Evolutionary conservation across 2,888 invertebrate species (phyloP).

Genomic region (Morinoia aosen): DNA sequence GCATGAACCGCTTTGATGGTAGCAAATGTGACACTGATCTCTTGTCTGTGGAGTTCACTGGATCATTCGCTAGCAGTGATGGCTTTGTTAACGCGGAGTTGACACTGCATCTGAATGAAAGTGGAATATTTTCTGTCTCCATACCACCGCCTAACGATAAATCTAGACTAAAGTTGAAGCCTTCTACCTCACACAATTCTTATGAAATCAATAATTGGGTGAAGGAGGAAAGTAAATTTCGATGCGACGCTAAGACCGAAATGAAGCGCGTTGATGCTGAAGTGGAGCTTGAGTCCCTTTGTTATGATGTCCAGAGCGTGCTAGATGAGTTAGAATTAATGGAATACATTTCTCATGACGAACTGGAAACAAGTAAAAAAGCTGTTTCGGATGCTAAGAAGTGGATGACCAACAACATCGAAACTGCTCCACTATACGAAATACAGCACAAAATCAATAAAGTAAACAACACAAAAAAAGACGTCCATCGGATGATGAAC

Average conservation of each 20-base stretch:
- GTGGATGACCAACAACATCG: background rate
- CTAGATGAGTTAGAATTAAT: background rate
- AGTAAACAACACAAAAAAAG: background rate
- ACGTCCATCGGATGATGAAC: background rate
- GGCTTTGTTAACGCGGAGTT: too few species aligned
- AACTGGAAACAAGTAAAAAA: background rate
- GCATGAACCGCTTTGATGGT: background rate
- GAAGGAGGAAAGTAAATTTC: background rate
- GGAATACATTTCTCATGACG: background rate
- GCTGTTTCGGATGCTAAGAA: background rate
- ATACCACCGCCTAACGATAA: background rate
- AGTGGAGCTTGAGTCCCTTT: conserved; percentile 82
- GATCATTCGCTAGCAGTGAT: too few species aligned
- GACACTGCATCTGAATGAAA: too few species aligned
- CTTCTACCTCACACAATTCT: background rate
- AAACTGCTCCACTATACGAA: background rate
- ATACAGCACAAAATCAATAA: background rate
- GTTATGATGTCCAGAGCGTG: conserved; percentile 83
- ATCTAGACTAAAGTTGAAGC: background rate
- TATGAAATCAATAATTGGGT: background rate
- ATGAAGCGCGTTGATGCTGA: background rate
- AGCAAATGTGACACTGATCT: too few species aligned
- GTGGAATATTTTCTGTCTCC: too few species aligned
- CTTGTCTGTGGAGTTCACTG: too few species aligned
- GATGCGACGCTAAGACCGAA: background rate